Base-by-base conservation (phyloP, 2,888 invertebrate genomes). In the Ormyrus nitidulus region DNA sequence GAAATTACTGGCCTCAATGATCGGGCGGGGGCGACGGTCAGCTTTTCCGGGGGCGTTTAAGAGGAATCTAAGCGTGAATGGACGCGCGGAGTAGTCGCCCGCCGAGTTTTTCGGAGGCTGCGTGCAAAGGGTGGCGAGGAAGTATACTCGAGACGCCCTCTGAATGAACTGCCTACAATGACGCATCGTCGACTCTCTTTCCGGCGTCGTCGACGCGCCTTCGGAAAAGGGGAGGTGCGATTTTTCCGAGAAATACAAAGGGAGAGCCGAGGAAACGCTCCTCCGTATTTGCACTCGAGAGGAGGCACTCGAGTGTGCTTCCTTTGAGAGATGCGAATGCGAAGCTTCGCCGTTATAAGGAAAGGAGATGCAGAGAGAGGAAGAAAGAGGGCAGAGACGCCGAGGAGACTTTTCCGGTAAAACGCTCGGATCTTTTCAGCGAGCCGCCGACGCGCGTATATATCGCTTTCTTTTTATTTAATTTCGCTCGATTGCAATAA, bases 1-100 rank as follows among this genome's bases (percentile, higher is more conserved):
- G 65, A 81, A 81, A 83, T 83, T 83, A 85, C 84, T 65, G 83
- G 82, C 51, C 82, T 86, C 84, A 85, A 86, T 87, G 87, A 87
- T 70, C 79, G 46, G 34, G 34, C 1, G 34, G 19, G 19, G 1
- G 62, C 54, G 69, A 74, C 61, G 73, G 64, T 58, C 77, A 59
- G 10, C 66, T 10, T 34, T 70, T 51, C 70, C 11, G 8, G 48
- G 34, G 19, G 10, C 61, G 6, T 61, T 70, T 56, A 34, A 69
- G 77, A 70, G n/a, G 64, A 70, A 70, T 65, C 49, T 13, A 34
- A 34, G 11, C 19, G 44, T 58, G 70, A 77, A 77, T 70, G 49
- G 44, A 69, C 34, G 4, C 3, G 4, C 34, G 34, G 34, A 34
- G 34, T 19, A 34, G 62, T 62, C 44, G 59, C 61, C 51, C 51